Evolutionary conservation across 2,797 vertebrate species (phyloP).

Genomic region (Gallinago stenura): DNA sequence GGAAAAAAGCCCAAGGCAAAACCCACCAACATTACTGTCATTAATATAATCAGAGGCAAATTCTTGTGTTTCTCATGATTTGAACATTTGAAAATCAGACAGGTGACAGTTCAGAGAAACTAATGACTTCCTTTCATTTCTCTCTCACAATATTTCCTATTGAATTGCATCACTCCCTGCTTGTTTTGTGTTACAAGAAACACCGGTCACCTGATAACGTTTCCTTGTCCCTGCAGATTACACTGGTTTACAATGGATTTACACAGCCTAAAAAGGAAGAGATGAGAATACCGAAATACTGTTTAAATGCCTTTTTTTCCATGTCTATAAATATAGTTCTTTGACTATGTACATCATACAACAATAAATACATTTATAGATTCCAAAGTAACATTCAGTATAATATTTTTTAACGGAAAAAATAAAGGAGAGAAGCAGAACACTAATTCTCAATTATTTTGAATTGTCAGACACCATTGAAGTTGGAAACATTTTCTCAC

Average conservation of each 20-base stretch:
- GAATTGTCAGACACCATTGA: not conserved
- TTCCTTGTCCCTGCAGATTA: not conserved
- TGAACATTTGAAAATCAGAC: not conserved
- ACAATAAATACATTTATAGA: not conserved
- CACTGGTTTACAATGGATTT: not conserved
- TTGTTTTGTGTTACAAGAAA: not conserved
- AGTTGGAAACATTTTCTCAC: not conserved
- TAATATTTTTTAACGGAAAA: not conserved
- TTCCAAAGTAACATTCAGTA: not conserved
- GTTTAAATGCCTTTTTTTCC: not conserved
- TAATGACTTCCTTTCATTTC: not conserved
- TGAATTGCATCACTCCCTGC: not conserved
- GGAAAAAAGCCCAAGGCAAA: not conserved
- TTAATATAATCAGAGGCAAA: not conserved
- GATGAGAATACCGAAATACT: not conserved
- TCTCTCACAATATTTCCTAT: not conserved
- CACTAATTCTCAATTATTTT: not conserved
- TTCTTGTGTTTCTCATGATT: not conserved
- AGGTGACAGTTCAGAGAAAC: not conserved
- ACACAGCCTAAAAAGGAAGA: not conserved
- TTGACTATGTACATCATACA: not conserved
- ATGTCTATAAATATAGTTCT: not conserved
- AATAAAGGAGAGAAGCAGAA: not conserved
- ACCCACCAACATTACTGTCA: rapidly evolving
- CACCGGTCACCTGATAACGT: not conserved